Evolutionary conservation across 2,888 invertebrate genomes (phyloP).

Genomic region (Leucozona laternaria): DNA sequence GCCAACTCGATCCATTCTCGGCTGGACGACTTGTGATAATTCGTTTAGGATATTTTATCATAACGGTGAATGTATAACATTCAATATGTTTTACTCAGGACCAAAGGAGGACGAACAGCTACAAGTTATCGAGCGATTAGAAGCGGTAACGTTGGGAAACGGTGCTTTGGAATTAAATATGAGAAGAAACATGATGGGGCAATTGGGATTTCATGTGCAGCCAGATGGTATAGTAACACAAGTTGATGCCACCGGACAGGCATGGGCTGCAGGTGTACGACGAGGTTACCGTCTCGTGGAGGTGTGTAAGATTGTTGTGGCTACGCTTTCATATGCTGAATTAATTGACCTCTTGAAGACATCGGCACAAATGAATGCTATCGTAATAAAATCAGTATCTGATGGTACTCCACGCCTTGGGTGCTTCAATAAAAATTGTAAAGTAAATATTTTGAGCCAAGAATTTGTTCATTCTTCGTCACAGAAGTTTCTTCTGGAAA

Average conservation of each 20-base stretch:
- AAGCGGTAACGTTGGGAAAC: constrained; percentile 86
- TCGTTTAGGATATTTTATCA: constrained; percentile 94
- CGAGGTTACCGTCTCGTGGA: constrained; percentile 96
- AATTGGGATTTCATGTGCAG: constrained; percentile 95
- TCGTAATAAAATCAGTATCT: constrained; percentile 89
- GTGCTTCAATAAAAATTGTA: constrained; percentile 87
- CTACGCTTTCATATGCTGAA: constrained; percentile 94
- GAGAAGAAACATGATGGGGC: constrained; percentile 91
- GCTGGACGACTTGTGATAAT: constrained; percentile 85
- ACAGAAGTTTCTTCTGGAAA: constrained; percentile 55
- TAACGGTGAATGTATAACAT: constrained; percentile 95
- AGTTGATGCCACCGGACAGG: constrained; percentile 81
- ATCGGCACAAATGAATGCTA: constrained; percentile 93
- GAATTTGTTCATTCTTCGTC: constrained; percentile 86
- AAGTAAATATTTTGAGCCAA: constrained; percentile 86
- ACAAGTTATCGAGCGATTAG: constrained; percentile 92
- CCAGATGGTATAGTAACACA: constrained; percentile 97
- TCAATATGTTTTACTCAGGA: constrained; percentile 89
- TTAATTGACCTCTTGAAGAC: constrained; percentile 96
- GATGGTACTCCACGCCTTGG: constrained; percentile 89
- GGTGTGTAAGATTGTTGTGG: constrained; percentile 94
- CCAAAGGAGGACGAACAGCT: constrained; percentile 89
- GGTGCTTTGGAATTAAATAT: constrained; percentile 92
- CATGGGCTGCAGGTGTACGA: constrained; percentile 91
- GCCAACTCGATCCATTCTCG: constrained; percentile 91